phyloP scores from a whole-genome alignment of 1,140 invertebrate genomes.

The Lasaia peninsularis region DNA sequence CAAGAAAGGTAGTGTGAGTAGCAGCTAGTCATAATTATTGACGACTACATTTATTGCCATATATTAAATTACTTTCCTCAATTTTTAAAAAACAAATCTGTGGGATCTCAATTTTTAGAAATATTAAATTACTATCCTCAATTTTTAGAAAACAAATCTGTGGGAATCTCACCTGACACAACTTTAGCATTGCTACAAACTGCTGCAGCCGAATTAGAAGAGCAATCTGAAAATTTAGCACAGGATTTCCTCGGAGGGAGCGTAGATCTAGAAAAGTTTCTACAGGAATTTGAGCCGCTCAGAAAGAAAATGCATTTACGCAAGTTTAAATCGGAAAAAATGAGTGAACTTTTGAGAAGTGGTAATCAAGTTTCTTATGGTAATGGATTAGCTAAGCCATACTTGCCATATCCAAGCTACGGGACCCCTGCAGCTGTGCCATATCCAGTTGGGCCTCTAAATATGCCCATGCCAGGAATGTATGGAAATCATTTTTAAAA shows the following conservation, averaged over 20 bases:
- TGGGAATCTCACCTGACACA: conserved; percentile 86
- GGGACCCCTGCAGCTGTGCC: conserved; percentile 51
- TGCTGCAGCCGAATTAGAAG: conserved; percentile 91
- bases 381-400: conserved; percentile 57
- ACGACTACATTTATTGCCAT: too few species aligned
- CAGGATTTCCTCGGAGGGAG: conserved; percentile 87
- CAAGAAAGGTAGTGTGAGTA: too few species aligned
- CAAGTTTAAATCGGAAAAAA: conserved; percentile 91
- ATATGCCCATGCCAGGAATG: conserved; percentile 80
- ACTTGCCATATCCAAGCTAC: conserved; percentile 65
- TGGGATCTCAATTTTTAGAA: too few species aligned
- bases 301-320: conserved; percentile 88
- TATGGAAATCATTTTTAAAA: conserved; percentile 69
- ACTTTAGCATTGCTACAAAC: conserved; percentile 90
- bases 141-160: conserved; percentile 81
- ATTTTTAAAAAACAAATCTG: conserved; percentile 81
- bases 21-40: too few species aligned
- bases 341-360: conserved; percentile 84
- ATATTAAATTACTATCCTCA: not conserved
- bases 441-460: conserved; percentile 77
- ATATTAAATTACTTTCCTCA: not conserved
- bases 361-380: conserved; percentile 49
- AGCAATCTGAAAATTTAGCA: conserved; percentile 88
- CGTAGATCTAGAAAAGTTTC: conserved; percentile 86
- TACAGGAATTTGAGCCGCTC: conserved; percentile 85